A percentile compares a stretch with the other conserved stretches of the same genome.
These are phyloP conservation scores for Julus scanicus DNA, from an alignment of 2,888 invertebrate genomes.

Conservation along the genomic window DNA sequence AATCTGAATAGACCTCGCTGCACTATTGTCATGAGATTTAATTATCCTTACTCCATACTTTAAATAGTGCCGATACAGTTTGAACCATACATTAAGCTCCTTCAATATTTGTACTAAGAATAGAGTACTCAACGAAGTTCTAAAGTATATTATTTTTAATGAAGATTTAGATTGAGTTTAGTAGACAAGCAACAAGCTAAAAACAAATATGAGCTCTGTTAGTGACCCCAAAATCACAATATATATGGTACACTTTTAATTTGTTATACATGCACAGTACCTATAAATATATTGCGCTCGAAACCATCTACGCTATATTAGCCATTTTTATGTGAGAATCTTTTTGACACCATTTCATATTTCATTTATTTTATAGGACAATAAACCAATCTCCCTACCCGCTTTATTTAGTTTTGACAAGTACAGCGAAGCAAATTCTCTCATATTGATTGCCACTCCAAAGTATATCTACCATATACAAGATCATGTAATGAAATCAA, in stretches of 20 bases:
- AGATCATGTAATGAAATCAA: background rate
- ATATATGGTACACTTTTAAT: background rate
- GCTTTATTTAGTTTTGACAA: background rate
- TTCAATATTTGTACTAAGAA: background rate
- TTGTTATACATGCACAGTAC: background rate
- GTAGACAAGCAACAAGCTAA: background rate
- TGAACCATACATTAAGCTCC: background rate
- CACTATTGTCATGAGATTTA: background rate
- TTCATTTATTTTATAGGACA: background rate
- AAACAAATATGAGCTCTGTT: background rate
- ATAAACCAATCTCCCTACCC: background rate
- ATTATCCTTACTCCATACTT: background rate
- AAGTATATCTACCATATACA: background rate
- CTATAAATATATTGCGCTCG: background rate
- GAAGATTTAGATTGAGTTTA: background rate
- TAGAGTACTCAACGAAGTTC: background rate
- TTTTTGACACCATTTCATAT: background rate
- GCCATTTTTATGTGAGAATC: background rate
- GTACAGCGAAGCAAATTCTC: background rate
- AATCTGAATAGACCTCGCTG: constrained; percentile 5
- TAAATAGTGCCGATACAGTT: background rate
- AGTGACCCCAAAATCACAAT: background rate
- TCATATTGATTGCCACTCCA: background rate
- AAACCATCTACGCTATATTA: background rate
- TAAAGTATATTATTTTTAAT: background rate